phyloP scores from a whole-genome alignment of 2,888 invertebrate genomes.

The Dendrolimus houi region DNA sequence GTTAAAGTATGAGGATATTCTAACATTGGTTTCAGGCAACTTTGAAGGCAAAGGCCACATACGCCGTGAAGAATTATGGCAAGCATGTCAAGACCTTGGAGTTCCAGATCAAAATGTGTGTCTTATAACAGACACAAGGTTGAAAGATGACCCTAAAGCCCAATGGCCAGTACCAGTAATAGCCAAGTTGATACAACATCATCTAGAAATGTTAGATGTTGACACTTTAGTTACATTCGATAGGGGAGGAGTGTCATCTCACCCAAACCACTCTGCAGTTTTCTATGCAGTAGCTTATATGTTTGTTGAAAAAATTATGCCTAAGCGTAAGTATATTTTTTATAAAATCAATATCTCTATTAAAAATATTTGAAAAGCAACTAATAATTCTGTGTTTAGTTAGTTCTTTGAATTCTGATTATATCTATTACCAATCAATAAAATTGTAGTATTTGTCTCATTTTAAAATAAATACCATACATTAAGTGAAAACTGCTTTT shows the following conservation, averaged over 20 bases:
- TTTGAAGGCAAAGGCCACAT: constrained; percentile 77
- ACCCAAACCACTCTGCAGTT: constrained; percentile 92
- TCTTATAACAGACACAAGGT: constrained; percentile 80
- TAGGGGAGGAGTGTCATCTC: constrained; percentile 93
- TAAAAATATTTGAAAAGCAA: too few species aligned
- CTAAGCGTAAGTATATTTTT: constrained; percentile 77
- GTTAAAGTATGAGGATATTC: too few species aligned
- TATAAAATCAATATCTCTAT: too few species aligned
- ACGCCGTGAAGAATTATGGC: constrained; percentile 88
- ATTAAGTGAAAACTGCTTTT: too few species aligned
- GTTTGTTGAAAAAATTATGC: constrained; percentile 84
- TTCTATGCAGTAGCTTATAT: constrained; percentile 88
- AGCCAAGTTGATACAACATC: constrained; percentile 62
- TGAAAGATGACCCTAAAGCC: constrained; percentile 86
- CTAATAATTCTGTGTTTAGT: too few species aligned
- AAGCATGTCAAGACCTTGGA: constrained; percentile 87
- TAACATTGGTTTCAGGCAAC: constrained; percentile 70
- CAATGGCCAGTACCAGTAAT: constrained; percentile 81
- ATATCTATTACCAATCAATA: too few species aligned
- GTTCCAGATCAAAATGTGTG: constrained; percentile 86
- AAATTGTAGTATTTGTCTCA: too few species aligned
- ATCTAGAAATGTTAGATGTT: constrained; percentile 84
- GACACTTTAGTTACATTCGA: constrained; percentile 96
- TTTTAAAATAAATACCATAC: too few species aligned
- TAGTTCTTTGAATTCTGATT: too few species aligned